Evolutionary conservation across 2,888 invertebrate genomes (phyloP).

Genomic region (Andrena trimmerana): DNA sequence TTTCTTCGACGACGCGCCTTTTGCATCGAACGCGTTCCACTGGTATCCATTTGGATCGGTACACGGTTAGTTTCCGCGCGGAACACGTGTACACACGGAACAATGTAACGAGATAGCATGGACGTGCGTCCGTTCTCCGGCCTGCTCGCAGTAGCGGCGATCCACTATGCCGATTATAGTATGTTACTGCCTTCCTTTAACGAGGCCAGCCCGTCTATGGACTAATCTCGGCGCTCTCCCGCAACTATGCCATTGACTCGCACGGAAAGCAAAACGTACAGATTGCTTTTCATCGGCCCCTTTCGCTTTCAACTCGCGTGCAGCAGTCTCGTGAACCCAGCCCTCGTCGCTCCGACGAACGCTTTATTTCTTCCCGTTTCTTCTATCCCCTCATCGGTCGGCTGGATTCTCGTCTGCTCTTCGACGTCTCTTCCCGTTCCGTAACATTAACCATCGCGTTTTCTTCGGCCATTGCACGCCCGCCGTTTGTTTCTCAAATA

Average conservation of each 20-base stretch:
- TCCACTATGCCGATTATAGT: slow-evolving; percentile 59
- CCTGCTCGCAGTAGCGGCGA: slow-evolving; percentile 46
- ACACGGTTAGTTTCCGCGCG: slow-evolving; percentile 23
- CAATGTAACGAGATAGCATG: slow-evolving; percentile 55
- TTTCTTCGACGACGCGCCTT: slow-evolving; percentile 20
- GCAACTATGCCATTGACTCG: slow-evolving; percentile 67
- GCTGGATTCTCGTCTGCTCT: slow-evolving; percentile 1
- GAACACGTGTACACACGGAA: slow-evolving; percentile 47
- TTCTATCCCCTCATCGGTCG: slow-evolving; percentile 29
- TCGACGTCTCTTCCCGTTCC: slow-evolving; percentile 15
- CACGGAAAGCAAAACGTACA: slow-evolving; percentile 59
- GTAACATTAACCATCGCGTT: slow-evolving; percentile 32
- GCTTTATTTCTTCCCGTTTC: slow-evolving; percentile 43
- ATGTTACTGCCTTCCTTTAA: slow-evolving; percentile 55
- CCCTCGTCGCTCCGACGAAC: neutral
- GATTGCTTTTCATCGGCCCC: slow-evolving; percentile 69
- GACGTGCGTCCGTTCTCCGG: slow-evolving; percentile 16
- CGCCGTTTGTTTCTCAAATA: slow-evolving; percentile 45
- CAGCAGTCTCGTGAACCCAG: slow-evolving; percentile 36
- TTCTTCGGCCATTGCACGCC: slow-evolving; percentile 23
- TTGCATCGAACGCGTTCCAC: slow-evolving; percentile 36
- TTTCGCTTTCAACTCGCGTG: slow-evolving; percentile 73
- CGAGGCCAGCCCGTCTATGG: slow-evolving; percentile 56
- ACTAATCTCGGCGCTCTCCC: slow-evolving; percentile 60
- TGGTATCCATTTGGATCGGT: slow-evolving; percentile 31